Percentiles rank a stretch among this genome's conserved stretches.
Evolutionary conservation across 2,113 vertebrate species (phyloP).

Genomic region (Oreochromis aureus): DNA sequence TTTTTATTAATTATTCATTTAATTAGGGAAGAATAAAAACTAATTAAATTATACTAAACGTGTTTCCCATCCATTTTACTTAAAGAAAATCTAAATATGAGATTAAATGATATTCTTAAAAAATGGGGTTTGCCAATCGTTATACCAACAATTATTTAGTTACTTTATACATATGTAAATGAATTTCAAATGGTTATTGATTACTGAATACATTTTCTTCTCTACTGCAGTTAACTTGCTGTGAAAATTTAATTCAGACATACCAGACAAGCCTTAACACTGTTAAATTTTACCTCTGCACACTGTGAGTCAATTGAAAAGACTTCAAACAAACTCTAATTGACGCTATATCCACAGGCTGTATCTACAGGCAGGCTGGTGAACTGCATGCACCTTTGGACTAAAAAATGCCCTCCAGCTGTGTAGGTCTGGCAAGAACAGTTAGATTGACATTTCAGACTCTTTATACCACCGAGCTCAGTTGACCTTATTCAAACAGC

Average conservation of each 20-base stretch:
- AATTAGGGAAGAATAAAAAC: not conserved
- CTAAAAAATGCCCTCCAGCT: slow-evolving; percentile 23
- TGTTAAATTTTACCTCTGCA: slow-evolving; percentile 4
- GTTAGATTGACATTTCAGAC: slow-evolving; percentile 45
- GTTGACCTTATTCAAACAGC: slow-evolving; percentile 35
- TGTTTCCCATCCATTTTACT: not conserved
- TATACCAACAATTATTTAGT: not conserved
- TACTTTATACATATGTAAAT: not conserved
- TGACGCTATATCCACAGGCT: slow-evolving; percentile 46
- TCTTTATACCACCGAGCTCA: slow-evolving; percentile 16
- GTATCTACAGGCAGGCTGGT: slow-evolving; percentile 35
- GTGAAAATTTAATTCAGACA: slow-evolving; percentile 20
- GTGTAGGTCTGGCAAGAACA: slow-evolving; percentile 20
- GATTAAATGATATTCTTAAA: not conserved
- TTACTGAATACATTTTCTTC: not conserved
- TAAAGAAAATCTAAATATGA: not conserved
- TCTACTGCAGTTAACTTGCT: slow-evolving; percentile 2
- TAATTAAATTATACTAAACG: not conserved
- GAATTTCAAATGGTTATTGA: not conserved
- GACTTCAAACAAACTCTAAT: slow-evolving; percentile 42
- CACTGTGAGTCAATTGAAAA: slow-evolving; percentile 35
- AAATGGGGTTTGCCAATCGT: not conserved
- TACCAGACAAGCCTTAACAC: slow-evolving; percentile 22
- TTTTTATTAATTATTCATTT: not conserved
- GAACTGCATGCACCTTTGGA: slow-evolving; percentile 36